Evolutionary conservation across 2,888 invertebrate genomes (phyloP), one percentile per base, ranked within the genome.

Genomic region (Caenorhabditis zanzibari): DNA sequence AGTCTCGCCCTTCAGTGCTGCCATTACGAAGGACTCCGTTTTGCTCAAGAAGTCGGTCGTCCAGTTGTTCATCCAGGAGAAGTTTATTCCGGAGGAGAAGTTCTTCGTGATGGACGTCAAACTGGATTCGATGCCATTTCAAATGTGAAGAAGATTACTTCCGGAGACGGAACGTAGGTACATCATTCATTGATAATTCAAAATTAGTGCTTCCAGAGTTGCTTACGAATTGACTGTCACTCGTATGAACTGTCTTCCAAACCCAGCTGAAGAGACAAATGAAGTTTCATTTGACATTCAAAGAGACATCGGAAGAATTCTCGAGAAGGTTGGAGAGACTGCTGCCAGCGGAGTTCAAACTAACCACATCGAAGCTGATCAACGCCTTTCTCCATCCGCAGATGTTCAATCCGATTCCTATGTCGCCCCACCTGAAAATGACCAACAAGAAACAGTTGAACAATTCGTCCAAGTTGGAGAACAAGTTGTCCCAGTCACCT

Each of bases 231-330:
- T 90, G 44, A 90, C 90, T 28, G 89, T 90, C n/a, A 88, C 88
- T 22, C 81, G 90, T 7, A 90, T 90, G 90, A 90, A 90, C 79
- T 90, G 90, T 47, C 87, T 90, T 19, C 90, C 90, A 24, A 89
- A 90, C 73, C 90, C 90, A n/a, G 75, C 83, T 19, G 90, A 90
- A 76, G 73, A 75, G 1, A 61, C 52, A n/a, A 90, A 90, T 74
- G 89, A 90, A 59, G 84, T 84, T 6, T 80, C 83, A 10, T 83
- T 83, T 32, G 89, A 90, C 58, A 81, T 85, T 24, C 82, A 81
- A 10, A 77, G 82, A 41, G 90, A 90, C 52, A 90, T 90, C 76
- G 75, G 81, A 61, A 80, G 88, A 56, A 90, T 90, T 58, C 84
- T 89, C 54, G 90, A 90, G 58, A 90, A 90, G 69, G 90, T 90